Evolutionary conservation across 1,140 invertebrate species (phyloP), one percentile per base, ranked within the genome.

Genomic region (Harpegnathos saltator): DNA sequence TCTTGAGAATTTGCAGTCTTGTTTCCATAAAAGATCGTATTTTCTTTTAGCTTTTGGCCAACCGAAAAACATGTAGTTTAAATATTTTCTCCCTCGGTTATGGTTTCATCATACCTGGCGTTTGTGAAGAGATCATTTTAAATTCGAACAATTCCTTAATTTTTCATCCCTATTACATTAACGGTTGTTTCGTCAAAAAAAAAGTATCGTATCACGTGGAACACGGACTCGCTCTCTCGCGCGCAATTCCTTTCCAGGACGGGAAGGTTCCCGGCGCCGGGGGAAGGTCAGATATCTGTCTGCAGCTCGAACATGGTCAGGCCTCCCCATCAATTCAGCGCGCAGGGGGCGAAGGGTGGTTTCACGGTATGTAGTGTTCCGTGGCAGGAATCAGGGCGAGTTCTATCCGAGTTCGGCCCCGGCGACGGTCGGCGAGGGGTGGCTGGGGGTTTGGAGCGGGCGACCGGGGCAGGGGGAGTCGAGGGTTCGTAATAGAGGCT

Each of bases 401-500:
- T 80, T 82, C 68, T 83, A 69, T 73, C 61, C 61, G 58, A 71
- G 24, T 62, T 80, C 75, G 65, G 62, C 58, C 58, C 72, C 69
- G 63, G 68, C 54, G 85, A 86, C 38, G 54, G 68, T 87, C 86
- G 74, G 44, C 56, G 59, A 66, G 63, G 61, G 52, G 26, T 63
- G 71, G 26, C 22, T 33, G 29, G 58, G 72, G 81, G 58, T 56
- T 65, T 58, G 62, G 62, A 69, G 84, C 38, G 38, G 38, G 38
- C 38, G 65, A 5, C 5, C 69, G 81, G n/a, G n/a, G 72, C 83
- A 84, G 88, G 86, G 84, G 83, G 54, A 65, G 38, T 74, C 50
- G 83, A 80, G 87, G 85, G 84, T 83, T 82, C 77, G 90, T 91
- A 91, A 92, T 90, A 89, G 91, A 90, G 90, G 90, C 87, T 88